Evolutionary conservation across 1,140 invertebrate genomes (phyloP), one percentile per base, ranked within the genome.

Genomic region (Drosophila prosaltans): DNA sequence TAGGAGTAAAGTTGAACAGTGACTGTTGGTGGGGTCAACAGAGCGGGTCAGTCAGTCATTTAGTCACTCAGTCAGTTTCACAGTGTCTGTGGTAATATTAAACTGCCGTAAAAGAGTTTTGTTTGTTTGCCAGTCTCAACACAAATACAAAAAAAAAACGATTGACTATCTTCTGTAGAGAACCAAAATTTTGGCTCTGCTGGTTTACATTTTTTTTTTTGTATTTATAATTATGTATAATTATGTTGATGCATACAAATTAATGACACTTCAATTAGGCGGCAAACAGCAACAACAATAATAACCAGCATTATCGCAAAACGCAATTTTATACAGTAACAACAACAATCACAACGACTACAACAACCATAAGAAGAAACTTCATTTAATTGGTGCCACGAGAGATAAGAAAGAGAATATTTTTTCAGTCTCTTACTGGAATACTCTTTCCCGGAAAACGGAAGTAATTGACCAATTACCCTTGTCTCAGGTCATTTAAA

Each of bases 221-320:
- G 86, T 72, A 81, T 69, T 77, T 65, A 85, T 71, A 88, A 88
- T 86, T 74, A 82, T 82, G 64, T 70, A 65, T 82, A 86, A 88
- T 88, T 88, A 82, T 88, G 81, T 82, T 86, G 82, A 80, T 88
- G 82, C 82, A 88, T 77, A 88, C 82, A 88, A 86, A 88, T 86
- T 86, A 86, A 86, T 86, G 82, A 61, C 76, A 88, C 79, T 86
- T 80, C 76, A 88, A 86, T 86, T 82, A 86, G 71, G 65, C 65
- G 39, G 64, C 72, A 36, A 69, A 32, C 28, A 54, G 36, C 62
- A 58, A 64, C 11, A 54, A 21, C 24, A 16, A 26, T 11, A 58
- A 5, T 40, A 68, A 41, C 30, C 55, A 51, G 36, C 54, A 40
- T 43, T 48, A 62, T 8, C 11, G 36, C 39, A 21, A 21, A 63